These are phyloP conservation scores for Dendrocincla tyrannina DNA, from an alignment of 2,797 vertebrate species.

Conservation along the genomic window DNA sequence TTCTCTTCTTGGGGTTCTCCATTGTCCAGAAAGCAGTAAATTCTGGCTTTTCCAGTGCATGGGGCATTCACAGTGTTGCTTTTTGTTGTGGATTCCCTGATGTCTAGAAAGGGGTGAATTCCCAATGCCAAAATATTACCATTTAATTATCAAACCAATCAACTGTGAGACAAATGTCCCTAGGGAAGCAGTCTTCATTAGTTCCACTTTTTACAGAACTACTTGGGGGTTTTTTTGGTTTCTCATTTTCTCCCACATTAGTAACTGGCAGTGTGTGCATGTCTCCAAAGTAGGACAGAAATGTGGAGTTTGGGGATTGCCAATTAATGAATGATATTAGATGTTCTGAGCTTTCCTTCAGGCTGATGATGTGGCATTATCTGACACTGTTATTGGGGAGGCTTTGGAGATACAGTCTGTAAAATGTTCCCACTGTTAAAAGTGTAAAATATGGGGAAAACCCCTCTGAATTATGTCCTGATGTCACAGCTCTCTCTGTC, in stretches of 20 bases:
- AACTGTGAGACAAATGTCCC: constrained; percentile 33
- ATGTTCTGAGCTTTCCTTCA: neutral
- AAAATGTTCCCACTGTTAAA: neutral
- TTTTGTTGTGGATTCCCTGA: constrained; percentile 40
- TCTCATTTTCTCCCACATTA: constrained; percentile 33
- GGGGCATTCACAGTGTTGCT: neutral
- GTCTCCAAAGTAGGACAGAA: constrained; percentile 9
- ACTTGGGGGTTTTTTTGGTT: constrained; percentile 38
- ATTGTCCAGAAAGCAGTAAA: constrained; percentile 25
- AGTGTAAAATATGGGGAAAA: neutral
- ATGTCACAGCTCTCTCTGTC: neutral
- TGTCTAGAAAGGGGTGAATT: constrained; percentile 38
- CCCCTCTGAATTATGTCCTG: neutral
- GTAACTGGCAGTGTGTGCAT: neutral
- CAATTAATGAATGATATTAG: neutral
- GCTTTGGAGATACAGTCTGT: neutral
- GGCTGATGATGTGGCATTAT: neutral
- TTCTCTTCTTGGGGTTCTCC: neutral
- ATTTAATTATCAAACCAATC: constrained; percentile 55
- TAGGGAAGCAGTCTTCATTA: constrained; percentile 30
- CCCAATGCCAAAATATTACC: constrained; percentile 4
- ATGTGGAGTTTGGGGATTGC: neutral
- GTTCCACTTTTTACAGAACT: constrained; percentile 32
- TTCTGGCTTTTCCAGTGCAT: constrained; percentile 23
- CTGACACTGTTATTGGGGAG: neutral